Evolutionary conservation across 2,113 vertebrate genomes (phyloP), one percentile per base, ranked within the genome.

Genomic region (Prinia subflava): DNA sequence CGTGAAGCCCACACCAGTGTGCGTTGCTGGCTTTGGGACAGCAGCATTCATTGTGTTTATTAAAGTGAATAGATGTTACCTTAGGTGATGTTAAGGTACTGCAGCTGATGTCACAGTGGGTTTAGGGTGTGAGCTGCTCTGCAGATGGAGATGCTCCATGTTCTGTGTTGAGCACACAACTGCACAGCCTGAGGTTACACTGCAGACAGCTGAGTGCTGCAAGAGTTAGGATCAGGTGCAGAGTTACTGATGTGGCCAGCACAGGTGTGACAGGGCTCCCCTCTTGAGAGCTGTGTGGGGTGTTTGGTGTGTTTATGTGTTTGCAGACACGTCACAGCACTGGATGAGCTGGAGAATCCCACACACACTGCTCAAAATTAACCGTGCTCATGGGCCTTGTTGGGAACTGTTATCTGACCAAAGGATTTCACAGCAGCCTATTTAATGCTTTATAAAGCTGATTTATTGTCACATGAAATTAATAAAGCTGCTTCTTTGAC

Each of bases 301-400:
- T 42, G 35, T 24, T 75, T 56, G 50, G 19, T 30, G 50, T 41
- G 52, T 35, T 49, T 15, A 13, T 77, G 60, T 41, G 42, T 60
- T 63, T 77, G 53, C 76, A 64, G 68, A 13, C 46, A 2, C 0
- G 0, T n/a, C 68, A 56, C 27, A 8, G 70, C 9, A 0, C 6
- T 46, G 46, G 39, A 21, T 42, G 57, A 64, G 20, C 3, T 30
- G 13, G 35, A 71, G 23, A 59, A 41, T 27, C 23, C 28, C 55
- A 1, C 17, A 10, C 39, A 14, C 53, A 5, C 47, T 35, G 53
- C 52, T 35, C 20, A 1, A 39, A 9, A 18, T 53, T 25, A 39
- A 23, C 27, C 1, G 0, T 6, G 35, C 16, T 5, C 7, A 0
- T 18, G 53, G 46, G 11, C 57, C 67, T 71, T 2, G 0, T 18